Evolutionary conservation across 2,797 vertebrate genomes (phyloP), one percentile per base, ranked within the genome.

Genomic region (Balearica regulorum): DNA sequence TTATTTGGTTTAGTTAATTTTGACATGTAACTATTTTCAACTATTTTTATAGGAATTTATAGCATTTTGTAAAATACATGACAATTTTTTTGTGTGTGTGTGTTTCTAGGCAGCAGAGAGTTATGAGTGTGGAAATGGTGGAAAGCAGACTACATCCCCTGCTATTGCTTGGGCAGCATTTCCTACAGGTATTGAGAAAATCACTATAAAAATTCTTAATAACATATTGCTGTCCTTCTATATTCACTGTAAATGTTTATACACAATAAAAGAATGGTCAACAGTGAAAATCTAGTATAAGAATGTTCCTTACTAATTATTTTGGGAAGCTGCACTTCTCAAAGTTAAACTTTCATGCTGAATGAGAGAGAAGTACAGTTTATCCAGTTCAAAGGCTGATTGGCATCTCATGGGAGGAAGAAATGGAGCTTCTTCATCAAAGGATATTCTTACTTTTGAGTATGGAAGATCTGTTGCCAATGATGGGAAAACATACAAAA

Each of bases 101-200:
- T 49, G 10, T 92, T 97, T 94, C 22, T 78, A 98, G 98, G 98
- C 98, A 54, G 98, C 98, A 76, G 98, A 98, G 93, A 98, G 89
- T 72, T 98, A 98, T 20, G 98, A 98, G 44, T 97, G 94, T 94
- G 98, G 95, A 94, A 97, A 94, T 68, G 96, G 96, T 49, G 98
- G 97, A 89, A 97, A 96, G 28, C 98, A 98, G 53, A 95, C 97
- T 16, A 97, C 94, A 6, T 98, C 98, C 68, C 98, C 98, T 68
- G 97, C 98, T 69, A 98, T 98, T 95, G 98, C 97, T 31, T 98
- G 98, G 98, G 98, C 98, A 77, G 98, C 97, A 18, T 98, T 98
- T 96, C 97, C 98, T 90, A 70, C 98, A 98, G 98, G 98, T 98
- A 98, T 55, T 83, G 39, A 60, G 55, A 72, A 48, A 83, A 46